A percentile compares a stretch with the other conserved stretches of the same genome.
Evolutionary conservation across 1,140 invertebrate species (phyloP).

Genomic region (Samia ricini): DNA sequence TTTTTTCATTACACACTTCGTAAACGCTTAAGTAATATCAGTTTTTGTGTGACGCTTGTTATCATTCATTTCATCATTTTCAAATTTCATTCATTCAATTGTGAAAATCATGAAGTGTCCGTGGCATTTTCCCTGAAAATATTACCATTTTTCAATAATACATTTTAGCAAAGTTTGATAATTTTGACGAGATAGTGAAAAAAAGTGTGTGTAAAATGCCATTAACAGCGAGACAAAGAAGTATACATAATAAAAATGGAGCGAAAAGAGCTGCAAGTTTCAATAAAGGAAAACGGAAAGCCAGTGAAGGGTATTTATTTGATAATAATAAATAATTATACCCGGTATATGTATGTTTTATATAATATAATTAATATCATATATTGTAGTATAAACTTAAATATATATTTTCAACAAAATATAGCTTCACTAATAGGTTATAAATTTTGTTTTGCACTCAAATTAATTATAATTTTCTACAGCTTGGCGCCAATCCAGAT

Average conservation of each 20-base stretch:
- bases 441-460: conserved; percentile 12
- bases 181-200: not conserved
- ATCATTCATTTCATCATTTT: not conserved
- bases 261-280: conserved; percentile 60
- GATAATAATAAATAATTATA: not conserved
- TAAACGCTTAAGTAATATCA: not conserved
- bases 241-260: conserved; percentile 67
- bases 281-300: conserved; percentile 59
- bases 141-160: not conserved
- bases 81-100: not conserved
- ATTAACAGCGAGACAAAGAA: conserved; percentile 61
- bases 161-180: not conserved
- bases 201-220: conserved; percentile 44
- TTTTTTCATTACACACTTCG: not conserved
- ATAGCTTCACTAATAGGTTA: conserved; percentile 19
- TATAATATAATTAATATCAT: not conserved
- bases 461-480: conserved; percentile 22
- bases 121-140: not conserved
- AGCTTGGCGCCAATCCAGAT: conserved; percentile 41
- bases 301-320: conserved; percentile 50
- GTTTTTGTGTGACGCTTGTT: not conserved
- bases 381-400: not conserved
- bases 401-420: conserved; percentile 1
- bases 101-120: not conserved
- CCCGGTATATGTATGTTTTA: not conserved